phyloP scores from a whole-genome alignment of 2,113 vertebrate species.

The Artemisiospiza belli region DNA sequence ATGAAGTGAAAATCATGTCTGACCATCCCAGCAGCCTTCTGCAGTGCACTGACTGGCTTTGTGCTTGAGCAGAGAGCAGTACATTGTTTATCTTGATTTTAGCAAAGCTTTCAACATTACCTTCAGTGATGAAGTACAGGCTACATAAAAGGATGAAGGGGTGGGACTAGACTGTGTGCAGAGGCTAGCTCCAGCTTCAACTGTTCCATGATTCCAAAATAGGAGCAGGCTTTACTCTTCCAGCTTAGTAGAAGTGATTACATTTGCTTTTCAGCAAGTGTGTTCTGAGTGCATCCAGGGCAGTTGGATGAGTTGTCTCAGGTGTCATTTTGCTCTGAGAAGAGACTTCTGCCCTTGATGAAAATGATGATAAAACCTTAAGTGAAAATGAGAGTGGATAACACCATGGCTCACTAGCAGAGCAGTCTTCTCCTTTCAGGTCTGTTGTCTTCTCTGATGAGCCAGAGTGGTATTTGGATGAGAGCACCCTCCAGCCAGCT shows the following conservation, averaged over 20 bases:
- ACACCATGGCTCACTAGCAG: not conserved
- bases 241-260: not conserved
- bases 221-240: not conserved
- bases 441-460: not conserved
- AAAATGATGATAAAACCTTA: not conserved
- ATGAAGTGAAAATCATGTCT: accelerated
- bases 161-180: not conserved
- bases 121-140: not conserved
- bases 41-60: not conserved
- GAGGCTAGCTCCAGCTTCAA: not conserved
- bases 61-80: not conserved
- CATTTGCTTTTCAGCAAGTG: not conserved
- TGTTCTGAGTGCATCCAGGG: not conserved
- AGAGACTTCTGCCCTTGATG: not conserved
- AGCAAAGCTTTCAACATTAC: not conserved
- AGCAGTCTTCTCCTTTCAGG: not conserved
- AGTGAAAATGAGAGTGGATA: not conserved
- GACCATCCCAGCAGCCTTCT: not conserved
- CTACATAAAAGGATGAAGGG: not conserved
- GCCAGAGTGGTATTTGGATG: not conserved
- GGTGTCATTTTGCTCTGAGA: not conserved
- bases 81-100: not conserved
- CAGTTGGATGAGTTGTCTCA: not conserved
- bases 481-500: not conserved
- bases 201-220: not conserved